Base-by-base conservation (phyloP, 2,797 vertebrate species). In the Hoplostethus atlanticus region DNA sequence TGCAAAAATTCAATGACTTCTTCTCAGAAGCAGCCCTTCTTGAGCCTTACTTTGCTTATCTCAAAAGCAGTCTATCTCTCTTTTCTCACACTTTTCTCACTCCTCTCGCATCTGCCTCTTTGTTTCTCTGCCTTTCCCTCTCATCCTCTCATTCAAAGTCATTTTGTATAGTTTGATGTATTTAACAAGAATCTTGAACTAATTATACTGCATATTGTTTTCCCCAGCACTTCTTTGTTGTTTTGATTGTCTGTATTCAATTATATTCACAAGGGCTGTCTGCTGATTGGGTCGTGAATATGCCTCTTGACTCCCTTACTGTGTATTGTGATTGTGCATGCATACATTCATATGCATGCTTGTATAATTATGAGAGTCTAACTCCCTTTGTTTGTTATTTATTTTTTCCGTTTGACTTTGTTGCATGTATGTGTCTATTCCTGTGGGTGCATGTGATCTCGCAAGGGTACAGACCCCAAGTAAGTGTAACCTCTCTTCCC, bases 1-100 rank as follows among this genome's bases (percentile, higher is more conserved):
- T 80, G 77, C 69, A 79, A 85, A 65, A 70, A 46, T 70, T 71
- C 64, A 84, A 6, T 66, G 61, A 84, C 58, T 84, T 70, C 3
- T 57, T 64, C 50, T 30, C 25, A 28, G 5, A 28, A 8, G n/a
- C 21, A 46, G 7, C 36, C 38, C 36, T 67, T 46, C 53, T 47
- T 30, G n/a, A 38, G 50, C 34, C 62, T 28, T 11, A 38, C n/a
- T 40, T 7, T 53, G 48, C 21, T n/a, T 42, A 28, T 62, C 38
- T 31, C 17, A 31, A 38, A 16, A 50, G 9, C n/a, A 6, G 6
- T 17, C 38, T 15, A 15, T 34, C 21, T 61, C 21, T 25, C 21
- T 28, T 6, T 12, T 28, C 9, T 15, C 16, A 30, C 28, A 15
- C 53, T 66, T 65, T 50, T n/a, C n/a, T 64, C 53, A 12, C 44